A percentile compares a stretch with the other conserved stretches of the same genome.
Conservation (phyloP, 37 sponge, comb jelly and placozoan genomes). For the Mnemiopsis leidyi region DNA sequence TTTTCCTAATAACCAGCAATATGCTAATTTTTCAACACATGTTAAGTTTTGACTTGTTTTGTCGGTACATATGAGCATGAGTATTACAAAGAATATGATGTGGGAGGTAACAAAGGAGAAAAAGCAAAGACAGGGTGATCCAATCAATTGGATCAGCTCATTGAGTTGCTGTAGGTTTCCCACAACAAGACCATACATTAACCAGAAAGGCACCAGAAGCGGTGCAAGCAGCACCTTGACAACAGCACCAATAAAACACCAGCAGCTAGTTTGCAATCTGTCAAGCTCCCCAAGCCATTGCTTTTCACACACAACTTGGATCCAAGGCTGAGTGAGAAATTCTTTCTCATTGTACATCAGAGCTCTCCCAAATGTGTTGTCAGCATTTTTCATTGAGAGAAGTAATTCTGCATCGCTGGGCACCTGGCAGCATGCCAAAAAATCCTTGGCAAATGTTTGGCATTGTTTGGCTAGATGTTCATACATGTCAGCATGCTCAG, state of each 20-base stretch:
- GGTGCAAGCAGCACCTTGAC: conserved; percentile 53
- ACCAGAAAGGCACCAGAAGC: neutral
- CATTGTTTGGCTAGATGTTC: conserved; percentile 33
- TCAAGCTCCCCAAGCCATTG: conserved; percentile 56
- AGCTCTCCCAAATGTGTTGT: conserved; percentile 60
- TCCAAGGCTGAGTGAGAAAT: conserved; percentile 62
- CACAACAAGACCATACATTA: neutral
- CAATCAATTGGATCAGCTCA: conserved; percentile 13
- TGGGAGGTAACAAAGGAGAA: conserved; percentile 56
- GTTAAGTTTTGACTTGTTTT: neutral
- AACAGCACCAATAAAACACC: neutral
- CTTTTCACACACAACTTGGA: conserved; percentile 54
- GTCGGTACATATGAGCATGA: conserved; percentile 30
- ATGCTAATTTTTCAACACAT: neutral
- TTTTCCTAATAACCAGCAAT: conserved; percentile 25
- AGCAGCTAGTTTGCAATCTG: neutral
- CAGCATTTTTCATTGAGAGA: conserved; percentile 60
- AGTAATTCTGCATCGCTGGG: conserved; percentile 53
- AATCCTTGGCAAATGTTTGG: conserved; percentile 55
- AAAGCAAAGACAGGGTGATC: conserved; percentile 47
- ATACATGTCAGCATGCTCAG: conserved; percentile 7
- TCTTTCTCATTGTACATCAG: conserved; percentile 63
- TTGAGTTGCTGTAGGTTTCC: conserved; percentile 28
- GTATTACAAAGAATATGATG: conserved; percentile 35
- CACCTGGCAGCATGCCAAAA: conserved; percentile 52